Percentiles rank a stretch among this genome's conserved stretches.
phyloP scores from a whole-genome alignment of 2,113 vertebrate genomes.

The Polypterus bichir region DNA sequence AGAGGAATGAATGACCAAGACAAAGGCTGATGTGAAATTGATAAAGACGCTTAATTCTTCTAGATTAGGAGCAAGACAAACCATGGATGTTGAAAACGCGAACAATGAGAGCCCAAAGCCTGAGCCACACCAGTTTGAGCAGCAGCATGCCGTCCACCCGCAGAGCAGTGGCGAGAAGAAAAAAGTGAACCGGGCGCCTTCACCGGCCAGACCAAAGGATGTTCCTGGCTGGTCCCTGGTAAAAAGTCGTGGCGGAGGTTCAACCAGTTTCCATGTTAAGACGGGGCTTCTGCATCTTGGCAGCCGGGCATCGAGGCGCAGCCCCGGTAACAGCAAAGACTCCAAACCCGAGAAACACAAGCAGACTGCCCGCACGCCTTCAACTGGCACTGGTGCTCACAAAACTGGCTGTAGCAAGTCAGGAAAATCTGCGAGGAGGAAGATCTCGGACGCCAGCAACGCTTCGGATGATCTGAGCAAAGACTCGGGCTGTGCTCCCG shows the following conservation, averaged over 20 bases:
- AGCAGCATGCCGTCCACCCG: conserved; percentile 22
- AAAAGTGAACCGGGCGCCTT: conserved; percentile 73
- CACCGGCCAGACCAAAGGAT: conserved; percentile 78
- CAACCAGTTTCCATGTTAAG: conserved; percentile 52
- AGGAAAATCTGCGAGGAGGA: conserved; percentile 37
- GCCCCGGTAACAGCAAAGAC: conserved; percentile 41
- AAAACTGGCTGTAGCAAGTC: conserved; percentile 23
- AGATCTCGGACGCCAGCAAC: conserved; percentile 49
- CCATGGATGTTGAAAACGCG: conserved; percentile 53
- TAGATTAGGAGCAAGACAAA: conserved; percentile 55
- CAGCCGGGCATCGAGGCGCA: conserved; percentile 49
- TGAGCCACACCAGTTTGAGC: conserved; percentile 26
- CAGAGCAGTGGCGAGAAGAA: conserved; percentile 49
- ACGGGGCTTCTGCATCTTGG: conserved; percentile 52
- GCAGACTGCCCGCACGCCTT: conserved; percentile 25
- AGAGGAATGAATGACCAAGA: conserved; percentile 69
- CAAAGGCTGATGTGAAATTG: conserved; percentile 58
- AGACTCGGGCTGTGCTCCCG: conserved; percentile 48
- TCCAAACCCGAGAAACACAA: conserved; percentile 37
- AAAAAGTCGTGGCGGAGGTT: conserved; percentile 61
- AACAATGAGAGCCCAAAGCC: conserved; percentile 35
- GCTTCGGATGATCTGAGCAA: conserved; percentile 51
- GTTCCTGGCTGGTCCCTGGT: conserved; percentile 74
- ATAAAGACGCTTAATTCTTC: conserved; percentile 47
- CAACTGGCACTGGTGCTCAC: conserved; percentile 18